Base-by-base conservation (phyloP, 1,140 invertebrate species). In the Lordiphosa stackelbergi region DNA sequence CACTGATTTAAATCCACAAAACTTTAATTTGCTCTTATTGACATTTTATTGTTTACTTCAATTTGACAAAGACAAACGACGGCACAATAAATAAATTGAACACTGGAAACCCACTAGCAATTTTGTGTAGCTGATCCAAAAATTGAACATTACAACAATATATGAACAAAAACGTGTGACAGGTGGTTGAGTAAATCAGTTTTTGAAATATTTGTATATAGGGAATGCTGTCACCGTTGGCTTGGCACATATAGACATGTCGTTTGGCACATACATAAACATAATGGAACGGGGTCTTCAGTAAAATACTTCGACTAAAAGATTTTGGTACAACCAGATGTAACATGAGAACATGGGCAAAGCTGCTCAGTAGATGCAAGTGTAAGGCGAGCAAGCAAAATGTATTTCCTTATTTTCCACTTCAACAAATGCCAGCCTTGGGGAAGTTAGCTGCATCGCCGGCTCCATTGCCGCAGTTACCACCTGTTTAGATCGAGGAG, bases 341-440 rank as follows among this genome's bases (percentile, higher is more conserved):
- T 5, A 59, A 53, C 28, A 28, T 13, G 35, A 1, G 24, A 22
- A 19, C 16, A n/a, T 16, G 12, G 6, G 35, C 10, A 49, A 49
- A 37, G 13, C 11, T 40, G 52, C 19, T 40, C 49, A 34, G 9
- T 9, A 12, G 22, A 4, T 41, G 45, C 43, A 11, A 3, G 41
- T 31, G 22, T 37, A 7, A 8, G 10, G 9, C 28, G 53, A 69
- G 57, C 72, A 75, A 69, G 28, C 56, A 52, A 62, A 66, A 57
- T 36, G 3, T 53, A 66, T 56, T 72, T 63, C 61, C 53, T 8
- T n/a, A 42, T 66, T 28, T 28, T 7, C 24, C 28, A 31, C 2
- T 31, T 31, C 37, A 84, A 73, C 78, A 84, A 71, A 84, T 84
- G 46, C 85, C 85, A 60, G 85, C 83, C 58, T 73, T 86, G 22